These are phyloP conservation scores for Gisinianus flammeolus DNA, from an alignment of 2,888 invertebrate genomes.

Conservation along the genomic window DNA sequence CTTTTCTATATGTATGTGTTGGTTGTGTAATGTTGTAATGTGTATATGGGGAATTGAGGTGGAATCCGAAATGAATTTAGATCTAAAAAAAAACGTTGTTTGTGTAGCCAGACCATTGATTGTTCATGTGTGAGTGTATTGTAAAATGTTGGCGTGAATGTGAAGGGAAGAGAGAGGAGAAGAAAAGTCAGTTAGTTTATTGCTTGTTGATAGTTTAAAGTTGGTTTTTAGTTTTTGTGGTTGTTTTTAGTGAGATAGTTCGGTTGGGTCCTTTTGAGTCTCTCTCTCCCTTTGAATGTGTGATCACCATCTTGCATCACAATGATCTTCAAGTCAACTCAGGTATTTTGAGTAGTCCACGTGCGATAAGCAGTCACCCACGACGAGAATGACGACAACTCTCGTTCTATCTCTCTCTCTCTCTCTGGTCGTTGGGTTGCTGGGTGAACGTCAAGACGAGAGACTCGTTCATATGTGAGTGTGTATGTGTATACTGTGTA, in stretches of 20 bases:
- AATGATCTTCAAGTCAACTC: conserved; percentile 21
- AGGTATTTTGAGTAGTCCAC: conserved; percentile 41
- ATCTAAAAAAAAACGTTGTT: conserved; percentile 5
- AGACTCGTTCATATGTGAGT: background rate
- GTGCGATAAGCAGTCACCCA: conserved; percentile 53
- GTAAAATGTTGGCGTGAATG: conserved; percentile 1
- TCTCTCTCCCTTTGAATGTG: background rate
- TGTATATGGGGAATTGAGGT: background rate
- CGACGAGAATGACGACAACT: conserved; percentile 46
- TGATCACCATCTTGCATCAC: background rate
- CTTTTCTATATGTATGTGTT: background rate
- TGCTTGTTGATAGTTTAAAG: conserved; percentile 9
- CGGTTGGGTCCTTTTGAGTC: background rate
- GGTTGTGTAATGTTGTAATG: background rate
- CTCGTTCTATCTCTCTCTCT: too few species aligned
- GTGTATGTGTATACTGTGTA: too few species aligned
- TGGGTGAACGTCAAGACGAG: background rate
- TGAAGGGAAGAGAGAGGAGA: background rate
- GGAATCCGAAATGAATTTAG: conserved; percentile 13
- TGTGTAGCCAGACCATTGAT: background rate
- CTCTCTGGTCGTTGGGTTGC: too few species aligned
- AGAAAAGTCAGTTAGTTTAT: conserved; percentile 7
- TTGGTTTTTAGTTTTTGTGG: background rate
- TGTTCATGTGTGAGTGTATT: background rate
- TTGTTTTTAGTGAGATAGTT: background rate